Percentiles rank a stretch among this genome's conserved stretches.
Evolutionary conservation across 2,113 vertebrate species (phyloP).

Genomic region (Erinaceus europaeus): DNA sequence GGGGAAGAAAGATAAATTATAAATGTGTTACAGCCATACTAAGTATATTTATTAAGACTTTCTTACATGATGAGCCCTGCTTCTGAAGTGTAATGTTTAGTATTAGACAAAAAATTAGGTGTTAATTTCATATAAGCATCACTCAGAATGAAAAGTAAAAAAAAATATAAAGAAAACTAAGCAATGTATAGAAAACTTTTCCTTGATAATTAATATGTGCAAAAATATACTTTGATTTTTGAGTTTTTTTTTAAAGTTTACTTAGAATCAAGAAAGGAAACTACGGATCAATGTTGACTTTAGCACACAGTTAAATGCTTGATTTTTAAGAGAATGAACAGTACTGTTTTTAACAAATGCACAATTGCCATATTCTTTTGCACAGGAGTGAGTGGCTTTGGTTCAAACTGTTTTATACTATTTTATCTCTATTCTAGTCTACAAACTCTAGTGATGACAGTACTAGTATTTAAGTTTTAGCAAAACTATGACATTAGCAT

Average conservation of each 20-base stretch:
- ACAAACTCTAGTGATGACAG: not conserved
- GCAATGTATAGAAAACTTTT: not conserved
- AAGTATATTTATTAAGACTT: slow-evolving; percentile 40
- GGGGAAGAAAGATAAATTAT: slow-evolving; percentile 30
- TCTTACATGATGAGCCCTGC: not conserved
- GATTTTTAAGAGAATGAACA: not conserved
- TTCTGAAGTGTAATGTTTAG: slow-evolving; percentile 37
- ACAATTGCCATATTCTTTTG: not conserved
- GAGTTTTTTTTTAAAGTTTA: not conserved
- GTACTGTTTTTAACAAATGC: not conserved
- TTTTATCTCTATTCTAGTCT: too few relatives aligned
- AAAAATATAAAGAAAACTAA: not conserved
- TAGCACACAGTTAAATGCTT: not conserved
- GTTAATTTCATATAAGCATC: not conserved
- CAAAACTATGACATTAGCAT: not conserved
- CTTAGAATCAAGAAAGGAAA: not conserved
- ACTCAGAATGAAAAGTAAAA: slow-evolving; percentile 1
- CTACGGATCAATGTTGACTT: not conserved
- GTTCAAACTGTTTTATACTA: too few relatives aligned
- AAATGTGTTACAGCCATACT: not conserved
- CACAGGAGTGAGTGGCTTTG: not conserved
- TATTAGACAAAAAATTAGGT: not conserved
- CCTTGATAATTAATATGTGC: not conserved
- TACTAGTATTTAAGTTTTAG: not conserved
- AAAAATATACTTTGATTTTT: not conserved